Evolutionary conservation across 2,113 vertebrate species (phyloP), one percentile per base, ranked within the genome.

Genomic region (Mesocricetus auratus): DNA sequence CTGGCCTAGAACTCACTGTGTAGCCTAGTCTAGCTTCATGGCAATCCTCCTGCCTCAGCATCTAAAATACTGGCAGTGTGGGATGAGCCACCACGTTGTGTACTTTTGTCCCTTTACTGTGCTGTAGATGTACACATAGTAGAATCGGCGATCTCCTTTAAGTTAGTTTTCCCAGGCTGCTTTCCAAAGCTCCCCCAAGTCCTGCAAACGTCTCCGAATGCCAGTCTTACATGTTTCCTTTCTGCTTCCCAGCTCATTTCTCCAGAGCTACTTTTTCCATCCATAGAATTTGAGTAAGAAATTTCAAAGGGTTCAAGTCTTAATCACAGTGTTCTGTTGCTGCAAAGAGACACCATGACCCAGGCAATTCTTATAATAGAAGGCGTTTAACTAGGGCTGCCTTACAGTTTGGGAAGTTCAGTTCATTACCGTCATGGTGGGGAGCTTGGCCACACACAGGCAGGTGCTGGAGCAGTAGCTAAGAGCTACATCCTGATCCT

Each of bases 201-300:
- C n/a, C 42, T 73, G 16, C 83, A 96, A 19, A 82, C 87, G 74
- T 71, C 53, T 94, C 45, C 66, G 60, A 77, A 94, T 81, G 36
- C 58, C 86, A 93, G 15, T 2, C 58, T 79, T 39, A 82, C 93
- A 75, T 88, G 50, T 60, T 96, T 94, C 71, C 4, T 78, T 85
- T 92, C 86, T 74, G 50, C 53, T 71, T 60, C 15, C 17, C 33
- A 77, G 58, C 16, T 92, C 69, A 89, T 96, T 93, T 50, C 31
- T 17, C 24, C 15, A 58, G 33, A 90, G 29, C n/a, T 94, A 60
- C 74, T 90, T 33, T 87, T 33, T 31, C 26, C 87, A 93, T 89
- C 42, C 31, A 66, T 21, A 97, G 88, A 92, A 69, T 87, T 90
- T 93, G 86, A 69, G 29, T 82, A 90, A 94, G 50, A 82, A 62